Evolutionary conservation across 2,113 vertebrate genomes (phyloP).

Genomic region (Canis aureus): DNA sequence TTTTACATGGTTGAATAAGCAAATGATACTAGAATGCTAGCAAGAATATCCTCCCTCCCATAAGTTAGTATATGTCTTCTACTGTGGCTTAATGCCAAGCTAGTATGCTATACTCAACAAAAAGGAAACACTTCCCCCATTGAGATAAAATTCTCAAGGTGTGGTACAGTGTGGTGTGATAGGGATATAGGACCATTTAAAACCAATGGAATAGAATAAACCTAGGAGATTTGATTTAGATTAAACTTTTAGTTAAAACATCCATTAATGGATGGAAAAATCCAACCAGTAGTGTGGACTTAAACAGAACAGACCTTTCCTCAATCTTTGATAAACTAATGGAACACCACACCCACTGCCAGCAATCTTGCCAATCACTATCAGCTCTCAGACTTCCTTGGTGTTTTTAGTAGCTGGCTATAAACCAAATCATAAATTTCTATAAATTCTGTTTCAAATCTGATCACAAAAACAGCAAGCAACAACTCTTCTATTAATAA

Average conservation of each 20-base stretch:
- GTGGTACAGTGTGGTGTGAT: neutral
- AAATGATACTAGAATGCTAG: conserved; percentile 74
- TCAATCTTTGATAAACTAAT: neutral
- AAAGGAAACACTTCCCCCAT: conserved; percentile 17
- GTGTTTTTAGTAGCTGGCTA: neutral
- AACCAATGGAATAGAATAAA: neutral
- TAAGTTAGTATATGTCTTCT: conserved; percentile 50
- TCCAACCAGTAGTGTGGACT: neutral
- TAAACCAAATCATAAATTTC: conserved; percentile 41
- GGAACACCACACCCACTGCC: neutral
- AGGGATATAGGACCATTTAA: neutral
- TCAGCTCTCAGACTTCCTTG: neutral
- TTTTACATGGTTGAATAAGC: conserved; percentile 81
- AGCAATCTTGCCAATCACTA: neutral
- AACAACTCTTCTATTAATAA: neutral
- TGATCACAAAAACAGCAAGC: conserved; percentile 19
- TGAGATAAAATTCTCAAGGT: neutral
- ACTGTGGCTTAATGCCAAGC: conserved; percentile 61
- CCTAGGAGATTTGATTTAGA: neutral
- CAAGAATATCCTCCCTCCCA: conserved; percentile 30
- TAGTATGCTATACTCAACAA: conserved; percentile 42
- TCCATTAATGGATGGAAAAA: neutral
- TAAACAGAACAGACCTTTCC: neutral
- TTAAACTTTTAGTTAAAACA: neutral
- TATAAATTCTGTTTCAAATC: conserved; percentile 24